Evolutionary conservation across 2,888 invertebrate genomes (phyloP), one percentile per base, ranked within the genome.

Genomic region (Carabus problematicus): DNA sequence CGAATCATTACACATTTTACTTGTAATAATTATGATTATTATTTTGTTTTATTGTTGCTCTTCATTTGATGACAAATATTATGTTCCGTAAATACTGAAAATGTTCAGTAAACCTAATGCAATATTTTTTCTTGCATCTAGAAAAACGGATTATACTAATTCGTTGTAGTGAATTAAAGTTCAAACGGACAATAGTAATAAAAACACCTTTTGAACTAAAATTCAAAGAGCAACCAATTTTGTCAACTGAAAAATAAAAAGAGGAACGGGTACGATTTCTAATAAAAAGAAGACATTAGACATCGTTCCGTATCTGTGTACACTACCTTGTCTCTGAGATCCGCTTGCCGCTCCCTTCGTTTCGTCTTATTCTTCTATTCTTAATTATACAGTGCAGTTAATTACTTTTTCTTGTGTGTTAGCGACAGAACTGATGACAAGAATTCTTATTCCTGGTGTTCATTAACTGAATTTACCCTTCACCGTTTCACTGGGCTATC

Each of bases 381-480:
- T 73, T 73, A 73, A 72, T 73, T 72, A 73, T 72, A 72, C 71
- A 72, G 71, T 70, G 47, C 64, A 72, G 72, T 72, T 72, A 72
- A 73, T 73, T 74, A 72, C 72, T 73, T 74, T 72, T 72, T 73
- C 71, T 71, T 70, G 70, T 71, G 70, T 71, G 71, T 71, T 70
- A 63, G 67, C 71, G 71, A 71, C 71, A 71, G 67, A 67, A 60
- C 60, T 67, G 67, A 60, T 67, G 67, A 59, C 67, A 67, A 60
- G 67, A 18, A 67, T 67, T 67, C 67, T 67, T 67, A 67, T 67
- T 67, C 66, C 67, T 59, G 52, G 42, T 67, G 60, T 67, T 67
- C 67, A 67, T 67, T 67, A 67, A 67, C 60, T 67, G 67, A 67
- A 67, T 67, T 67, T 67, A 67, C 67, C 60, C 67, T 67, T 67